A percentile compares a stretch with the other conserved stretches of the same genome.
phyloP scores from a whole-genome alignment of 2,113 vertebrate genomes.

The Baryphthengus martii region DNA sequence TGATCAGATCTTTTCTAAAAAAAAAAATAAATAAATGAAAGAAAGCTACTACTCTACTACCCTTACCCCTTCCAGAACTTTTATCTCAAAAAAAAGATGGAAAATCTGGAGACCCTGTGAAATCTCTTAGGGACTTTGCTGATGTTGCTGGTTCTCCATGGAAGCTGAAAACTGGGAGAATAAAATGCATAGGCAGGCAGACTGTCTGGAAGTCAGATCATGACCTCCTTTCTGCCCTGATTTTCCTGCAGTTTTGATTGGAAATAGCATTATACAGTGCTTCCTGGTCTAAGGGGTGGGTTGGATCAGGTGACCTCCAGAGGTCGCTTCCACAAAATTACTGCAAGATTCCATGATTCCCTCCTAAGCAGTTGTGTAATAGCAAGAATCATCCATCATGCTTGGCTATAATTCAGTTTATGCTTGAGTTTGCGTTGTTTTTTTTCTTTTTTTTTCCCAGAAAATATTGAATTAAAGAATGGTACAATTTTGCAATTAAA shows the following conservation, averaged over 20 bases:
- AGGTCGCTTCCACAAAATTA: not conserved
- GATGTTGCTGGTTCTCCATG: not conserved
- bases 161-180: not conserved
- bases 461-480: not conserved
- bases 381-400: not conserved
- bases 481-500: slow-evolving; percentile 15
- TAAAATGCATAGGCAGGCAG: not conserved
- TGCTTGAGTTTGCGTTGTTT: not conserved
- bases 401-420: not conserved
- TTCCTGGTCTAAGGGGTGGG: not conserved
- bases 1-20: not conserved
- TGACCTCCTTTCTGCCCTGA: not conserved
- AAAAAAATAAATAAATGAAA: not conserved
- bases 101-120: not conserved
- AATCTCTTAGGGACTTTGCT: not conserved
- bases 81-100: not conserved
- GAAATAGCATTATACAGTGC: not conserved
- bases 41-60: no score
- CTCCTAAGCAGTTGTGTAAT: not conserved
- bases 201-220: not conserved
- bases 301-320: not conserved
- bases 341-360: not conserved
- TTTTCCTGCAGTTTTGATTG: not conserved
- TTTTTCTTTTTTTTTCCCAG: not conserved
- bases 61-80: not conserved